Percentiles rank a stretch among this genome's conserved stretches.
Conservation (phyloP, 2,888 invertebrate genomes). For the Eupithecia subumbrata region DNA sequence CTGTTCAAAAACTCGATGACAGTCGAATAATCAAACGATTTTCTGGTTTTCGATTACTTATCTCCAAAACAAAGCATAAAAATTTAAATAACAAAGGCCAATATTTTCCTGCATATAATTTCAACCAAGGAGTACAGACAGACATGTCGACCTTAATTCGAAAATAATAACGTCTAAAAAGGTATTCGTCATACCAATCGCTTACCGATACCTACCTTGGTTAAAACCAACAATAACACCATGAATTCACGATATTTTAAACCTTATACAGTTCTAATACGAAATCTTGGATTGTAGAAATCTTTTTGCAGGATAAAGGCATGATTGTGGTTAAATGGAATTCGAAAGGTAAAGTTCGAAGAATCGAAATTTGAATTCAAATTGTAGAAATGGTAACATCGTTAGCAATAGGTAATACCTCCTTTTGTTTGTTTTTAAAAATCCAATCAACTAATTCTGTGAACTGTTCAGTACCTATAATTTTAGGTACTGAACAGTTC, state of each 20-base stretch:
- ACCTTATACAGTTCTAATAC: conserved; percentile 11
- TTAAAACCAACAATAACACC: conserved; percentile 11
- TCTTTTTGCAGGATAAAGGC: not conserved
- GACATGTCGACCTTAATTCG: conserved; percentile 76
- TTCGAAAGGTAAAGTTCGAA: conserved; percentile 55
- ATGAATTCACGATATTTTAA: conserved; percentile 2
- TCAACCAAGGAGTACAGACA: conserved; percentile 64
- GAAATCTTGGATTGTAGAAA: not conserved
- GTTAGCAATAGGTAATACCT: conserved; percentile 16
- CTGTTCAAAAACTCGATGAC: too few species aligned
- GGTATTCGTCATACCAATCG: conserved; percentile 61
- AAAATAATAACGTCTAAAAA: conserved; percentile 78
- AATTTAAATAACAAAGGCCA: not conserved
- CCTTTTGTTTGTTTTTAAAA: conserved; percentile 28
- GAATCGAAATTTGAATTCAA: conserved; percentile 63
- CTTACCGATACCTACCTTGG: conserved; percentile 42
- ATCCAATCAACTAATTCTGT: not conserved
- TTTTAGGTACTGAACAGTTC: not conserved
- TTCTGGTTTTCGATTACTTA: not conserved
- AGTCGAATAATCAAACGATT: too few species aligned
- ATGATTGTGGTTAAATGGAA: conserved; percentile 29
- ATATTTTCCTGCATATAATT: conserved; percentile 43
- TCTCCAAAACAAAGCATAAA: conserved; percentile 4
- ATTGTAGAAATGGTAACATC: conserved; percentile 43
- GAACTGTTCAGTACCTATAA: not conserved